These are phyloP conservation scores for Idaea aversata DNA, from an alignment of 2,888 invertebrate species.

Conservation along the genomic window DNA sequence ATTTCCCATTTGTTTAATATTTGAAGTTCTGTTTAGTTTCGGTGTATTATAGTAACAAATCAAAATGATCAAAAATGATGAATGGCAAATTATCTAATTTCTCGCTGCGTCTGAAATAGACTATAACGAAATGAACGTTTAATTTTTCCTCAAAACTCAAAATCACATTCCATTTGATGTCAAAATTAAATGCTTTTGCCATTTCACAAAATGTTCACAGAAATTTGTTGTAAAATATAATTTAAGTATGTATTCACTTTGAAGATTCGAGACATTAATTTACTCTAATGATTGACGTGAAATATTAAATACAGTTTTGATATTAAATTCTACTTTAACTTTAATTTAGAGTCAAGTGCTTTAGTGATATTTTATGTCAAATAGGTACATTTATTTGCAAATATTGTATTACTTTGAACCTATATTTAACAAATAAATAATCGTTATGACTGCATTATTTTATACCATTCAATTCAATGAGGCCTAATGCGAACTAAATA, in stretches of 20 bases:
- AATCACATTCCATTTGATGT: constrained; percentile 11
- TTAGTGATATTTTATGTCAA: not conserved
- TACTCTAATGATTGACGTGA: constrained; percentile 7
- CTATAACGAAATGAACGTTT: not conserved
- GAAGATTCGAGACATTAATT: constrained; percentile 1
- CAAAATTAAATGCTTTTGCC: constrained; percentile 26
- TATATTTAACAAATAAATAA: too few species aligned
- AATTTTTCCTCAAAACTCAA: constrained; percentile 4
- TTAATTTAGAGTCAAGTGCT: not conserved
- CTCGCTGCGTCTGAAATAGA: not conserved
- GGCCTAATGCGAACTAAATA: too few species aligned
- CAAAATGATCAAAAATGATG: too few species aligned
- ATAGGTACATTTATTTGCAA: too few species aligned
- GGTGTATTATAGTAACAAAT: too few species aligned
- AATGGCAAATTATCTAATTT: not conserved
- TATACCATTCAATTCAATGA: too few species aligned
- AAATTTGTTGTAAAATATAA: not conserved
- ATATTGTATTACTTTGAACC: too few species aligned
- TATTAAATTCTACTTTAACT: not conserved
- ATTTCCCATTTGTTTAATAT: too few species aligned
- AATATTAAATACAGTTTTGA: not conserved
- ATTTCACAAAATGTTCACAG: not conserved
- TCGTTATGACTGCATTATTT: too few species aligned
- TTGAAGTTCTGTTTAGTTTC: too few species aligned
- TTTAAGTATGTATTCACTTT: constrained; percentile 8